Conservation (phyloP, 2,888 invertebrate genomes). For the Vannuccia rotundouncinata region DNA sequence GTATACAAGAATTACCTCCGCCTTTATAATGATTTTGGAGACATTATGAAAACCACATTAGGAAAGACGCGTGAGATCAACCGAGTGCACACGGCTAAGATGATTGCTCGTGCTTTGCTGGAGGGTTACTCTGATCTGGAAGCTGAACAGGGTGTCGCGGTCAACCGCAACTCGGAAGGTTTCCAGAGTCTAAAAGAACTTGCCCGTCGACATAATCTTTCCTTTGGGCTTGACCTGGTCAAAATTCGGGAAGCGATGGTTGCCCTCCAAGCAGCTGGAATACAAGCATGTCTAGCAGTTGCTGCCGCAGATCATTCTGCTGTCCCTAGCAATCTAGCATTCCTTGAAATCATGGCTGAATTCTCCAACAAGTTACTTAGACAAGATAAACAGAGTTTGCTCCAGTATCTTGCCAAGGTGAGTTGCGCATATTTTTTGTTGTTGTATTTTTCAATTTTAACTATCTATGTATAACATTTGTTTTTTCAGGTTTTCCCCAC, state of each 20-base stretch:
- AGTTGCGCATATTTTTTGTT: no score
- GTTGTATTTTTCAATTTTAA: no score
- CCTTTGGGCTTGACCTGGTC: slow-evolving; percentile 89
- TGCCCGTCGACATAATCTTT: slow-evolving; percentile 88
- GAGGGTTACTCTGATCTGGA: slow-evolving; percentile 43
- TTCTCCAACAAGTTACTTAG: slow-evolving; percentile 90
- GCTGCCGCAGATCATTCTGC: slow-evolving; percentile 51
- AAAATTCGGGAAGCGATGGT: slow-evolving; percentile 93
- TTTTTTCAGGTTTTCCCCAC: neutral
- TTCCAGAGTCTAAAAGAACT: slow-evolving; percentile 74
- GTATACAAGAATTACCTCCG: slow-evolving; percentile 89
- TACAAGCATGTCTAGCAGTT: slow-evolving; percentile 24
- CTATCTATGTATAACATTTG: neutral
- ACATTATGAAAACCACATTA: slow-evolving; percentile 92
- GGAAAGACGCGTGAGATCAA: slow-evolving; percentile 94
- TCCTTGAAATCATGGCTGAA: slow-evolving; percentile 88
- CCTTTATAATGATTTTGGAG: slow-evolving; percentile 96
- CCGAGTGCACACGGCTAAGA: slow-evolving; percentile 87
- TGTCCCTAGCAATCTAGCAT: slow-evolving; percentile 78
- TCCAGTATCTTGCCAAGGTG: neutral
- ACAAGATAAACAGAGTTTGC: slow-evolving; percentile 71
- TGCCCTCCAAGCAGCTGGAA: slow-evolving; percentile 67
- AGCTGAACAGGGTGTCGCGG: slow-evolving; percentile 46
- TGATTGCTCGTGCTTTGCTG: slow-evolving; percentile 83
- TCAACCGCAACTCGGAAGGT: slow-evolving; percentile 70